Base-by-base conservation (phyloP, 2,888 invertebrate genomes). In the Neoitamus cyanurus region DNA sequence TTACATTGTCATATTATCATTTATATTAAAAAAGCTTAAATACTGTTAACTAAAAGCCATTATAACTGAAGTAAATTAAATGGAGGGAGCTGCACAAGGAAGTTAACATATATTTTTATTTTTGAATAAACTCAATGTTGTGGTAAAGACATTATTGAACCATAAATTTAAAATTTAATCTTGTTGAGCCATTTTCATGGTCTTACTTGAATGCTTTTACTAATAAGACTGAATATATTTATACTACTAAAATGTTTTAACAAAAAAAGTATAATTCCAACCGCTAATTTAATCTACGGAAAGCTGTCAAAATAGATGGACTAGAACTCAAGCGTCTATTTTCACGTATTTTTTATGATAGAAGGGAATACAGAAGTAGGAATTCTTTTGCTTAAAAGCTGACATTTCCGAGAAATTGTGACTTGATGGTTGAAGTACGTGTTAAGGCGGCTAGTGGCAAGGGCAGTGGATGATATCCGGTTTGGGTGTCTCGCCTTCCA, bases 371-470 rank as follows among this genome's bases (percentile, higher is more conserved):
- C 58, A 58, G 58, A 58, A 9, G n/a, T 58, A 58, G 25, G 58
- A 58, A 58, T 58, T 58, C 58, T 2, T 48, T 78, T 30, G 78
- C 31, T 82, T 90, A 91, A 89, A 90, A 90, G 88, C 90, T 90
- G 87, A 90, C 89, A 88, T 91, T 91, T 89, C 91, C 91, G 88
- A 91, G 87, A 88, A 90, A 90, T 88, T 91, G 91, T 86, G 91
- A 90, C 88, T 91, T 91, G 88, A 91, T 90, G 88, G 90, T 90
- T 87, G 90, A 89, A 84, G 91, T 89, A 87, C 91, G 91, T 87
- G 91, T 89, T 87, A 91, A 87, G 86, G 91, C 90, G 87, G 91
- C 88, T 87, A 91, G 88, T 80, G 91, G 91, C 88, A 91, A 86
- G 83, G 90, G 89, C 86, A 91, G 83, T 72, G 83, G 86, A 83